A percentile compares a stretch with the other conserved stretches of the same genome.
Evolutionary conservation across 2,797 vertebrate genomes (phyloP).

Genomic region (Sebastes hubbsi): DNA sequence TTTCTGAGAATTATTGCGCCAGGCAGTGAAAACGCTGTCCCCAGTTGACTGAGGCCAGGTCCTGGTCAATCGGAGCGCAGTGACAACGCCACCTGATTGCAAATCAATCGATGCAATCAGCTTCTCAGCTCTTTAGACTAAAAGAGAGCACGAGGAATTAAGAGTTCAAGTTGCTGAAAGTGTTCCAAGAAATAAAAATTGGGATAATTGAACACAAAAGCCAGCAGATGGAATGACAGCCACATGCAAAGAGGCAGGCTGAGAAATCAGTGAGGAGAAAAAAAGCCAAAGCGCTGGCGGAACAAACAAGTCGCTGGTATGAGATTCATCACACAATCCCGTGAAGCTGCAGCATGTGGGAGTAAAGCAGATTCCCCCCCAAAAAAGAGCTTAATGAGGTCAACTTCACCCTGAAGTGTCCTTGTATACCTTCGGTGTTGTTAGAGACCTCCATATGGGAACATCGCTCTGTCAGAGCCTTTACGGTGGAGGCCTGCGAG

Average conservation of each 20-base stretch:
- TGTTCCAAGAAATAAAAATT: conserved; percentile 7
- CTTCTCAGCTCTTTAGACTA: background rate
- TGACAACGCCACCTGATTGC: conserved; percentile 33
- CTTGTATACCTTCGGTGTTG: conserved; percentile 88
- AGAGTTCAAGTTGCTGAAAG: background rate
- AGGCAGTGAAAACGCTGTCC: background rate
- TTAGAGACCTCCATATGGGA: conserved; percentile 81
- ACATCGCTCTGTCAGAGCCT: conserved; percentile 80
- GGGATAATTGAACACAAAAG: conserved; percentile 16
- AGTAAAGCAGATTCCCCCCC: background rate
- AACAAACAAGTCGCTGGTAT: background rate
- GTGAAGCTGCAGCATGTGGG: conserved; percentile 7
- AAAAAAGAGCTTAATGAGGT: background rate
- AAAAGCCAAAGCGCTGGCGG: background rate
- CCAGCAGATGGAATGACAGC: conserved; percentile 24
- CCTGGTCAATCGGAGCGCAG: conserved; percentile 9
- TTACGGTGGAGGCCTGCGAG: conserved; percentile 77
- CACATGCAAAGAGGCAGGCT: conserved; percentile 34
- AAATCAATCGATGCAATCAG: conserved; percentile 33
- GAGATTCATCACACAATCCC: background rate
- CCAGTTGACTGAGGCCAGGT: background rate
- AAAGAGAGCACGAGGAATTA: background rate
- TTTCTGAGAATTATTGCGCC: background rate
- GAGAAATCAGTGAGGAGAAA: background rate
- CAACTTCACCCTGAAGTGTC: background rate